phyloP scores from a whole-genome alignment of 1,140 invertebrate species.

The Ladona fulva region DNA sequence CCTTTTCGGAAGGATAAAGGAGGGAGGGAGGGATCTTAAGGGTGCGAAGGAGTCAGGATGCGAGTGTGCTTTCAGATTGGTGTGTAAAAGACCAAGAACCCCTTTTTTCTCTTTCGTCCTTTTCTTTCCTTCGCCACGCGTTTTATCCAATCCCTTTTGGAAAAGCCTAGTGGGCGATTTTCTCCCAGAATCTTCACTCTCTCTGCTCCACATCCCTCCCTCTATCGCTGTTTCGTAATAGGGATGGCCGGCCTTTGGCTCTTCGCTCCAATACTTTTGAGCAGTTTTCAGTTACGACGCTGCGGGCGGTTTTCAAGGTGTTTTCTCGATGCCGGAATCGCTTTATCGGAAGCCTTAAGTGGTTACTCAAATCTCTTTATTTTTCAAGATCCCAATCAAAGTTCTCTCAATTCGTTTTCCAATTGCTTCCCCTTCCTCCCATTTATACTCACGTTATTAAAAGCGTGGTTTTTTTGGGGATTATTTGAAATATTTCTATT shows the following conservation, averaged over 20 bases:
- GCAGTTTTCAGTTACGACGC: too few relatives aligned
- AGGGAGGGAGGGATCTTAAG: not conserved
- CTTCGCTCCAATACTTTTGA: not conserved
- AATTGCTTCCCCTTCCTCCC: too few relatives aligned
- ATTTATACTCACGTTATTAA: too few relatives aligned
- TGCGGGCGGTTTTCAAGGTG: too few relatives aligned
- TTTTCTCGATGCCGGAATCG: too few relatives aligned
- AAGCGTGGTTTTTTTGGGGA: too few relatives aligned
- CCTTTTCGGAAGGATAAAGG: not conserved
- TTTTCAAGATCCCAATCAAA: too few relatives aligned
- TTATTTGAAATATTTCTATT: too few relatives aligned
- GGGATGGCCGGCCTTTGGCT: not conserved
- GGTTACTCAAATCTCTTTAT: too few relatives aligned
- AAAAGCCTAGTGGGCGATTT: not conserved
- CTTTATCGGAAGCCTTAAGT: too few relatives aligned
- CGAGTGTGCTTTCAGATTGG: not conserved
- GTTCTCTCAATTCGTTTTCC: too few relatives aligned
- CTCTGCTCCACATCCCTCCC: not conserved
- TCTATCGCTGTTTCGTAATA: not conserved
- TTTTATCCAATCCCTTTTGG: not conserved
- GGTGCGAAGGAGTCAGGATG: constrained; percentile 1
- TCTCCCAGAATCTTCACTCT: not conserved
- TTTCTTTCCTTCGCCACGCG: not conserved
- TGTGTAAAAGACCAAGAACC: not conserved
- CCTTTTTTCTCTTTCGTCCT: not conserved